Percentiles rank a stretch among this genome's conserved stretches.
These are phyloP conservation scores for Corythaixoides concolor DNA, from an alignment of 2,113 vertebrate genomes.

Conservation along the genomic window DNA sequence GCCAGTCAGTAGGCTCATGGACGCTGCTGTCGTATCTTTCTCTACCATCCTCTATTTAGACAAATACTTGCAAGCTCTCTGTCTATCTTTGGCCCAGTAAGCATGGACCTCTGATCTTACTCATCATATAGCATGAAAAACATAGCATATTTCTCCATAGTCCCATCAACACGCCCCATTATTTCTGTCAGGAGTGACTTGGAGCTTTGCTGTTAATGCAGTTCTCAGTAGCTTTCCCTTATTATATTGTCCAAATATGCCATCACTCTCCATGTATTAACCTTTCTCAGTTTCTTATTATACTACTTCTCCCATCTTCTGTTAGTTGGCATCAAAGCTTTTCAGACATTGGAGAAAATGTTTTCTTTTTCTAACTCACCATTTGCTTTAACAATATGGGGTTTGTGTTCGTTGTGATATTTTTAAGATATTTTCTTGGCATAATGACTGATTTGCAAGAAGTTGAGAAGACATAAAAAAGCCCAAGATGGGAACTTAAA, in stretches of 20 bases:
- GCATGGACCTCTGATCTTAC: background rate
- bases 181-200: background rate
- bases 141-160: background rate
- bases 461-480: background rate
- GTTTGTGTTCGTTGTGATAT: background rate
- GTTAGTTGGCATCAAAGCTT: background rate
- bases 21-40: background rate
- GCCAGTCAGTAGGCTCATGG: background rate
- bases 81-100: background rate
- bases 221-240: background rate
- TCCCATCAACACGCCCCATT: background rate
- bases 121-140: background rate
- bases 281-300: background rate
- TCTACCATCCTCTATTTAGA: background rate
- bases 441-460: slow-evolving; percentile 16
- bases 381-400: slow-evolving; percentile 13
- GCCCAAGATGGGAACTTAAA: background rate
- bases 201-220: background rate
- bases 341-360: slow-evolving; percentile 2
- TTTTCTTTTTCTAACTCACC: slow-evolving; percentile 9
- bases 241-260: background rate
- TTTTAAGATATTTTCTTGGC: slow-evolving; percentile 47
- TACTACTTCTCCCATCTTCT: background rate
- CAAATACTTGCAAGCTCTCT: background rate
- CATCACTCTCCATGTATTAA: background rate